Evolutionary conservation across 2,888 invertebrate species (phyloP).

Genomic region (Silvanus unidentatus): DNA sequence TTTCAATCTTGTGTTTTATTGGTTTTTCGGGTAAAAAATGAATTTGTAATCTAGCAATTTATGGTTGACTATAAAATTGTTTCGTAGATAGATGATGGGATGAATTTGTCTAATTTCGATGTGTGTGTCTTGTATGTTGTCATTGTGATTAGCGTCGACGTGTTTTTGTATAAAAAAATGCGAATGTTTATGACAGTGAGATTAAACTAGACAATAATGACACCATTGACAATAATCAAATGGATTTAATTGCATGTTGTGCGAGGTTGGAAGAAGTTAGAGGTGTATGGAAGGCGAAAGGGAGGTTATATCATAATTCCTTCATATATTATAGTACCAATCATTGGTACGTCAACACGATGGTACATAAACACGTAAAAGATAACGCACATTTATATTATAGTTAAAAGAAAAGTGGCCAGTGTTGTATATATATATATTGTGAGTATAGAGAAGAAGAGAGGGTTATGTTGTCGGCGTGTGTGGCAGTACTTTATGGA

Average conservation of each 20-base stretch:
- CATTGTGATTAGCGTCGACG: not conserved
- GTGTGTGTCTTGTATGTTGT: too few relatives aligned
- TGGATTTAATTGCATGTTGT: conserved; percentile 4
- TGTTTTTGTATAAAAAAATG: not conserved
- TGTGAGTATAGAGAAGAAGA: too few relatives aligned
- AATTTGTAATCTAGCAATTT: not conserved
- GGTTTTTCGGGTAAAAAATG: too few relatives aligned
- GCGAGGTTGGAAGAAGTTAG: not conserved
- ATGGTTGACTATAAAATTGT: too few relatives aligned
- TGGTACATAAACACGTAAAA: conserved; percentile 6
- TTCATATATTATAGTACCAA: conserved; percentile 15
- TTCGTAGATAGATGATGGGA: too few relatives aligned
- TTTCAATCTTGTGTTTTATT: too few relatives aligned
- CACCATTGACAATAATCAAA: conserved; percentile 2
- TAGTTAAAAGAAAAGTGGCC: conserved; percentile 6
- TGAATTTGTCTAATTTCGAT: too few relatives aligned
- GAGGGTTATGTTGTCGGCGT: conserved; percentile 26
- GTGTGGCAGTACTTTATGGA: conserved; percentile 46
- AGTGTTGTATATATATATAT: conserved; percentile 16
- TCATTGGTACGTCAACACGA: conserved; percentile 14
- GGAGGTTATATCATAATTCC: conserved; percentile 22
- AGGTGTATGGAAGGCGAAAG: conserved; percentile 16
- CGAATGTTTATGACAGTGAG: not conserved
- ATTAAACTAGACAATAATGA: conserved; percentile 3
- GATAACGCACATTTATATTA: conserved; percentile 16